Conservation (phyloP, 2,113 vertebrate genomes). For the Leucosticte australis region DNA sequence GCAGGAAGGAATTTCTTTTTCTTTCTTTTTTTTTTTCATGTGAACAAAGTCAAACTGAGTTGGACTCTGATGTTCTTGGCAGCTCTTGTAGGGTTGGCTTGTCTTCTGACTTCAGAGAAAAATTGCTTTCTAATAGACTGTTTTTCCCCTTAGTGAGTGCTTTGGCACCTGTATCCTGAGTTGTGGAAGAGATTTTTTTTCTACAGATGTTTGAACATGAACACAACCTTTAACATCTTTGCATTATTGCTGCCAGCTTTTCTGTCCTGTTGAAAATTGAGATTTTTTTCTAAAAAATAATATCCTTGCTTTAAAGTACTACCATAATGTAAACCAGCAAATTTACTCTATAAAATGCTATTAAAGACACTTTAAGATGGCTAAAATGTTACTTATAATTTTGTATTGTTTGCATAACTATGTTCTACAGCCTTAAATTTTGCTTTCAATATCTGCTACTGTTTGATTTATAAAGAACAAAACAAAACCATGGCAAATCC, state of each 20-base stretch:
- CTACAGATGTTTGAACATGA: background rate
- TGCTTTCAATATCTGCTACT: background rate
- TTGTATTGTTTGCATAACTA: background rate
- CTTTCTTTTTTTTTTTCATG: background rate
- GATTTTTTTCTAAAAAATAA: background rate
- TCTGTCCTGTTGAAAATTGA: background rate
- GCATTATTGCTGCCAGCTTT: background rate
- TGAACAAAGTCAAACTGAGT: background rate
- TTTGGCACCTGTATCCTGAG: constrained; percentile 6
- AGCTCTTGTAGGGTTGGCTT: background rate
- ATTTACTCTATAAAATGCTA: background rate
- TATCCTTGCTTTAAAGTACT: background rate
- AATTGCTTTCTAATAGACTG: constrained; percentile 11
- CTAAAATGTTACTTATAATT: background rate
- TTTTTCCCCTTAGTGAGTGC: background rate
- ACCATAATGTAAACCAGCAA: background rate
- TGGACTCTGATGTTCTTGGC: constrained; percentile 24
- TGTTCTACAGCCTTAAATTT: background rate
- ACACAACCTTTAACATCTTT: background rate
- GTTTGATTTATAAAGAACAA: background rate
- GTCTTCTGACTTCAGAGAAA: background rate
- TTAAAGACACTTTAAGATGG: background rate
- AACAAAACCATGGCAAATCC: background rate
- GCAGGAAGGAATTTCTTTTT: background rate
- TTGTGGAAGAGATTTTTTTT: background rate